Evolutionary conservation across 2,113 vertebrate genomes (phyloP).

Genomic region (Scartelaos histophorus): DNA sequence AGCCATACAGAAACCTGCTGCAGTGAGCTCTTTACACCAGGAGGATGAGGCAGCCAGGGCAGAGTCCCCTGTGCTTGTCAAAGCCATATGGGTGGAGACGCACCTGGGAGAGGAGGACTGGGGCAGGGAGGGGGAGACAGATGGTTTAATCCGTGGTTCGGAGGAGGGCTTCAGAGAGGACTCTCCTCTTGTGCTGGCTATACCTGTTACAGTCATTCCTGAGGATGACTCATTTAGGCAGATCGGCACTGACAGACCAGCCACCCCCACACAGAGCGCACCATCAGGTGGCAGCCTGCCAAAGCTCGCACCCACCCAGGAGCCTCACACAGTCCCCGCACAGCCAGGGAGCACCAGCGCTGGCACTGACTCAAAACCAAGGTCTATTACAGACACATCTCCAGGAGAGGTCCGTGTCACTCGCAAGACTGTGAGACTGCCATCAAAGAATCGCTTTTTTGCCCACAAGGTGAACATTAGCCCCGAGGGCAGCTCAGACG

Average conservation of each 20-base stretch:
- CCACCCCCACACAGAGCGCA: constrained; percentile 12
- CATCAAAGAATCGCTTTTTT: constrained; percentile 56
- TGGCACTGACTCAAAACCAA: constrained; percentile 15
- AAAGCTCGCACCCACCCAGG: constrained; percentile 23
- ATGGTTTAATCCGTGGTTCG: constrained; percentile 25
- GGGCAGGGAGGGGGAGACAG: constrained; percentile 45
- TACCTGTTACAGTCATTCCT: constrained; percentile 64
- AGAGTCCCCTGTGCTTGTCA: constrained; percentile 63
- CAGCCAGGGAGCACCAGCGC: constrained; percentile 23
- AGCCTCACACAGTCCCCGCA: constrained; percentile 30
- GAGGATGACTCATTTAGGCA: constrained; percentile 40
- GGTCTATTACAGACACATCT: constrained; percentile 31
- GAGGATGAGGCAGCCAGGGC: constrained; percentile 18
- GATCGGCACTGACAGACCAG: neutral
- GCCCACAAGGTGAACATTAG: constrained; percentile 52
- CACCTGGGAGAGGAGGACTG: constrained; percentile 66
- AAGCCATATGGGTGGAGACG: constrained; percentile 75
- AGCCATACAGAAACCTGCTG: constrained; percentile 10
- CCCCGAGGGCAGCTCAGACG: constrained; percentile 43
- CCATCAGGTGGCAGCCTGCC: constrained; percentile 41
- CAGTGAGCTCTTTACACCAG: constrained; percentile 16
- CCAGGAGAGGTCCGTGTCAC: constrained; percentile 33
- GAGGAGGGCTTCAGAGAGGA: constrained; percentile 58
- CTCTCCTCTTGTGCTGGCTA: constrained; percentile 57
- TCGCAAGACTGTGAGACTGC: constrained; percentile 70